Conservation (phyloP, 92 coral and sea anemone genomes). For the Heliopora coerulea region DNA sequence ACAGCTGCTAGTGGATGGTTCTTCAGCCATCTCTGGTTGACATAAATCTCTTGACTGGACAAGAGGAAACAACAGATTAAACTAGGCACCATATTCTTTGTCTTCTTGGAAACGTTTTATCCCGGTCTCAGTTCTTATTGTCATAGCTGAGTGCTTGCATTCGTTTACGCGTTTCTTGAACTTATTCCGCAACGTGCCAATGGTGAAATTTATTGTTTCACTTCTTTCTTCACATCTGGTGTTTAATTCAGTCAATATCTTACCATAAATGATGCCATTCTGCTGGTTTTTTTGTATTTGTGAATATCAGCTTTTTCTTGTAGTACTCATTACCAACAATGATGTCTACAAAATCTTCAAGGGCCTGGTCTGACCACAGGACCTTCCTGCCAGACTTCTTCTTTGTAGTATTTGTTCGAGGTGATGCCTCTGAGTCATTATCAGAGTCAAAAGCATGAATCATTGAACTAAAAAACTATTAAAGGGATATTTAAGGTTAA, state of each 20-base stretch:
- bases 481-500: too few species aligned
- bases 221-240: slow-evolving; percentile 15
- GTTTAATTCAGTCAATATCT: slow-evolving; percentile 3
- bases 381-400: slow-evolving; percentile 3
- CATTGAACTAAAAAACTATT: too few species aligned
- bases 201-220: neutral
- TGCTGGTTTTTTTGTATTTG: slow-evolving; percentile 18
- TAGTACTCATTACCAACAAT: slow-evolving; percentile 6
- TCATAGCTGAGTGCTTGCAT: slow-evolving; percentile 18
- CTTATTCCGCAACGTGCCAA: slow-evolving; percentile 6
- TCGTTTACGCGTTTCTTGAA: slow-evolving; percentile 20
- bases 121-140: slow-evolving; percentile 13
- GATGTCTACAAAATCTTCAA: slow-evolving; percentile 20
- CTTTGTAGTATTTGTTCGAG: neutral
- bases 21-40: slow-evolving; percentile 12
- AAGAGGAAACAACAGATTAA: slow-evolving; percentile 2
- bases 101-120: slow-evolving; percentile 2
- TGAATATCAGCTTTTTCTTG: slow-evolving; percentile 12
- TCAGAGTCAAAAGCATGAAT: too few species aligned
- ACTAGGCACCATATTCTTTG: slow-evolving; percentile 17
- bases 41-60: slow-evolving; percentile 29
- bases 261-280: slow-evolving; percentile 6
- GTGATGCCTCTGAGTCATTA: too few species aligned
- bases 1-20: slow-evolving; percentile 9
- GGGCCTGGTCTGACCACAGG: neutral